Percentiles rank a stretch among this genome's conserved stretches.
phyloP scores from a whole-genome alignment of 2,113 vertebrate species.

The Megaptera novaeangliae region DNA sequence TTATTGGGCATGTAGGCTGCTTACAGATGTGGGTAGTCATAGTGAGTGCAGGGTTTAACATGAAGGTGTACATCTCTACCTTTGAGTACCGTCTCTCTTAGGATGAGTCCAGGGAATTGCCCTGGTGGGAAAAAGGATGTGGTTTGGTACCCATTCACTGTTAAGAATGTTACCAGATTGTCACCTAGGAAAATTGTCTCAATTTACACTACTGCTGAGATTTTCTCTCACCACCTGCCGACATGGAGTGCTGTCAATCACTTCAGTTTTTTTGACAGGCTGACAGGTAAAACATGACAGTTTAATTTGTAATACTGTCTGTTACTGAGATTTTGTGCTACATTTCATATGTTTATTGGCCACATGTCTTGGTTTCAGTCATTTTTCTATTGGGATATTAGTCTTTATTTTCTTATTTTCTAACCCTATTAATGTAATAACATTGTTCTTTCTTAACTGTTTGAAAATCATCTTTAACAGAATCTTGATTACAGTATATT shows the following conservation, averaged over 20 bases:
- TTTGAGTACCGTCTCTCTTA: not conserved
- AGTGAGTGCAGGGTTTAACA: not conserved
- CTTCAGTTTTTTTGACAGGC: not conserved
- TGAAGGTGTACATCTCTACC: not conserved
- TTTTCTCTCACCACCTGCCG: not conserved
- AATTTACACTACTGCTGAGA: not conserved
- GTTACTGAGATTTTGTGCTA: not conserved
- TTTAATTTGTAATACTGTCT: not conserved
- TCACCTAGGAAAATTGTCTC: not conserved
- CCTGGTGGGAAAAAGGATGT: not conserved
- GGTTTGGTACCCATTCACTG: not conserved
- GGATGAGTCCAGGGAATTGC: not conserved
- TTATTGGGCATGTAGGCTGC: not conserved
- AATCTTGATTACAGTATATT: not conserved
- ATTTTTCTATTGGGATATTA: not conserved
- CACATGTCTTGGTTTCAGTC: not conserved
- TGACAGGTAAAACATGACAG: not conserved
- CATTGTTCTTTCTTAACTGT: not conserved
- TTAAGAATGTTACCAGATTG: not conserved
- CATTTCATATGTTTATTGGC: not conserved
- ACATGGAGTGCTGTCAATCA: not conserved
- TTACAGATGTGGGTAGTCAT: not conserved
- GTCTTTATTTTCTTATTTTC: conserved; percentile 17
- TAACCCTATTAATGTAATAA: not conserved
- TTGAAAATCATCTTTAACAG: not conserved